Percentiles rank a stretch among this genome's conserved stretches.
phyloP scores from a whole-genome alignment of 2,888 invertebrate species.

The Heliconius erato region DNA sequence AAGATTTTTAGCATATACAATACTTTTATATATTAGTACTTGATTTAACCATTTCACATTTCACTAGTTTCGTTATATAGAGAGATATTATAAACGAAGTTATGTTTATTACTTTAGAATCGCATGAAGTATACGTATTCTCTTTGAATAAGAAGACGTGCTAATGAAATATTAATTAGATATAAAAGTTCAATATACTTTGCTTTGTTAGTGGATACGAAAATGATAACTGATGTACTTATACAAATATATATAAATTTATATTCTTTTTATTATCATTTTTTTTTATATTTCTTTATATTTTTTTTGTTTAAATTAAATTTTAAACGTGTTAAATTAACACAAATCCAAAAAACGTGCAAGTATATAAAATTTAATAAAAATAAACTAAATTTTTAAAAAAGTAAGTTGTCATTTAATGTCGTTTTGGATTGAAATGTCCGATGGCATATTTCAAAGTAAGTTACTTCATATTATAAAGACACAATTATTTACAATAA shows the following conservation, averaged over 20 bases:
- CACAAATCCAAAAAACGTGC: no score
- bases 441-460: no score
- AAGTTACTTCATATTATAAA: no score
- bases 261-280: no score
- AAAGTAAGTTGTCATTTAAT: no score
- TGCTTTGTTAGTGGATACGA: not conserved
- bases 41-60: not conserved
- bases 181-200: constrained; percentile 18
- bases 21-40: not conserved
- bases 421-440: no score
- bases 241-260: not conserved
- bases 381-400: no score
- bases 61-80: not conserved
- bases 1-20: not conserved
- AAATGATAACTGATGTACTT: not conserved
- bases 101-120: not conserved
- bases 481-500: no score
- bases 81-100: not conserved
- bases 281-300: not conserved
- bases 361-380: no score
- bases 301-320: not conserved
- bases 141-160: not conserved
- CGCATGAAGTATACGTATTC: not conserved
- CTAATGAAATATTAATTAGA: constrained; percentile 15
- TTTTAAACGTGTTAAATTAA: not conserved